Base-by-base conservation (phyloP, 92 coral and sea anemone genomes). In the Epizoanthus rinbou region DNA sequence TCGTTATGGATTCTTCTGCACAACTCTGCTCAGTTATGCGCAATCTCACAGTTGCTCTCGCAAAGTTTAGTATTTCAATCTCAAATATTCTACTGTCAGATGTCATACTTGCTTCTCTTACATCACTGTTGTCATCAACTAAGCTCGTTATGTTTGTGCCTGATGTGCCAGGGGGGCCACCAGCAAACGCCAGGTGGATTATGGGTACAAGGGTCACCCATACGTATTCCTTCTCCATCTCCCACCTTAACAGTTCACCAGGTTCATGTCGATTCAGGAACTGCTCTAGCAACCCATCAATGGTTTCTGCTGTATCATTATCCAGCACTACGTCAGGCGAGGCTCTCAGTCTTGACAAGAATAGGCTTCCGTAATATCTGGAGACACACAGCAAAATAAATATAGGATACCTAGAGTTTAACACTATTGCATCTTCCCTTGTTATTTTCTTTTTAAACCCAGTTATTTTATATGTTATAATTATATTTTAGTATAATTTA, bases 151-250 rank as follows among this genome's bases (percentile, higher is more conserved):
- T 47, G 54, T 47, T 10, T 47, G 54, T 47, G 2, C 14, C 54
- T 47, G 14, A 8, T 47, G 11, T 9, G 2, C 54, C 63, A 73
- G 25, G 39, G 13, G 41, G 70, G 9, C 93, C 93, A 1, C 65
- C 89, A 9, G 98, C 92, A 75, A 93, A 93, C 5, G 90, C 93
- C 64, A 93, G 73, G 58, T 91, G 94, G 13, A 91, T 86, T 2
- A 91, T 69, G 3, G 98, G 98, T 5, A 83, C 76, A 57, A 93
- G 83, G 14, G 95, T 89, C 69, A 93, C 89, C 98, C 98, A 93
- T 8, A 93, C 94, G 45, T 88, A 93, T 23, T 80, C 65, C n/a
- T 69, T 75, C 2, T 85, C 82, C 23, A 41, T 80, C 60, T 93
- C 91, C 69, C 70, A 91, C 10, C 59, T 25, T 4, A 88, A 86